These are phyloP conservation scores for Rhinolophus sinicus DNA, from an alignment of 2,113 vertebrate genomes.

Conservation along the genomic window DNA sequence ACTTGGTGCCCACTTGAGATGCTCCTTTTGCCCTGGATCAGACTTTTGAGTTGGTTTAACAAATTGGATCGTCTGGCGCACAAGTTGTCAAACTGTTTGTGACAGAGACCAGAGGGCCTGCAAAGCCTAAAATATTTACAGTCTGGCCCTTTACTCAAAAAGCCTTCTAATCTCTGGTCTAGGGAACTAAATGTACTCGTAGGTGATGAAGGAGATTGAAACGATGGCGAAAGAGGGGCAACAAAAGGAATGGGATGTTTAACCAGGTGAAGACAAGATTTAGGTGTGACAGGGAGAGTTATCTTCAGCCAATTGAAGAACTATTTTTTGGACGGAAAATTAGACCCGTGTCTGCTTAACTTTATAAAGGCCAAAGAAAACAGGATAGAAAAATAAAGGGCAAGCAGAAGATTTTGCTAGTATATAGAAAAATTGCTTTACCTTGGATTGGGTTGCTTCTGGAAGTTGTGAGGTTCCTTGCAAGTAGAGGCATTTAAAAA, in stretches of 20 bases:
- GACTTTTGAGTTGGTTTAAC: background rate
- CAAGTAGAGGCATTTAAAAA: background rate
- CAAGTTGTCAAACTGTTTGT: background rate
- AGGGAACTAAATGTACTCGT: background rate
- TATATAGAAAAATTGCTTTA: background rate
- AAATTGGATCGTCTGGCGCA: background rate
- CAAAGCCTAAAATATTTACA: conserved; percentile 25
- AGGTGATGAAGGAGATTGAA: background rate
- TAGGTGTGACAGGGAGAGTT: background rate
- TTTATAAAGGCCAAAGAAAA: background rate
- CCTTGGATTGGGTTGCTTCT: background rate
- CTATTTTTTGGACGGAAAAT: background rate
- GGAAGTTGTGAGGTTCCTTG: background rate
- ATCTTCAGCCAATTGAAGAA: background rate
- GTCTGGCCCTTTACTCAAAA: background rate
- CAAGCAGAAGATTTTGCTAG: background rate
- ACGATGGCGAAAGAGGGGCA: background rate
- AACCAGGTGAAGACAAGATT: background rate
- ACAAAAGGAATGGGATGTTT: background rate
- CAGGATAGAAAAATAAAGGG: background rate
- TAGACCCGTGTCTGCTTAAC: background rate
- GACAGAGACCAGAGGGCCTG: background rate
- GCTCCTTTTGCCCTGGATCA: background rate
- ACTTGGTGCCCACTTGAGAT: background rate
- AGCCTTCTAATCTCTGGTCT: background rate